Evolutionary conservation across 1,140 invertebrate genomes (phyloP).

Genomic region (Teleopsis dalmanni): DNA sequence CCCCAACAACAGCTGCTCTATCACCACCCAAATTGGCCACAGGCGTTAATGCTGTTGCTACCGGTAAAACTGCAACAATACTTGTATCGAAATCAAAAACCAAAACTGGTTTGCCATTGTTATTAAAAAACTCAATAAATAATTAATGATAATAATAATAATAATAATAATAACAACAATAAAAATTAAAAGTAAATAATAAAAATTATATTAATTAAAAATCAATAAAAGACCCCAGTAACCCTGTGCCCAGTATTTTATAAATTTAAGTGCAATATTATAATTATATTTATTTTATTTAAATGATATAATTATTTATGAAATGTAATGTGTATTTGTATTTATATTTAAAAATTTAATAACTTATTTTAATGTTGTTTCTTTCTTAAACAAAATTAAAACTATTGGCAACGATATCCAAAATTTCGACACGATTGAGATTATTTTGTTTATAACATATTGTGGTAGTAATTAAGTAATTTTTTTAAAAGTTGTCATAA

Average conservation of each 20-base stretch:
- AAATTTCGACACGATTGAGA: no score
- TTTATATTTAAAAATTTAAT: no score
- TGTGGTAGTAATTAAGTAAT: no score
- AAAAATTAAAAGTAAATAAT: neutral
- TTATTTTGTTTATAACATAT: no score
- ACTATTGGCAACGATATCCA: no score
- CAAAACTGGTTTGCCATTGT: constrained; percentile 43
- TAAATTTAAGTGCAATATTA: no score
- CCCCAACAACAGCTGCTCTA: constrained; percentile 12
- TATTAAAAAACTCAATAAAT: constrained; percentile 44
- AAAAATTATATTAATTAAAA: neutral
- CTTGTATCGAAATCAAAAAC: constrained; percentile 46
- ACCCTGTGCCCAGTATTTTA: constrained; percentile 10
- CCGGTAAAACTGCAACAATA: constrained; percentile 42
- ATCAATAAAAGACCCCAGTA: constrained; percentile 4
- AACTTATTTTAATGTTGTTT: no score
- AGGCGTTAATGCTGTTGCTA: neutral
- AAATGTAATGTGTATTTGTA: no score
- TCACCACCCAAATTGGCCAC: constrained; percentile 5
- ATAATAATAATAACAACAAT: neutral
- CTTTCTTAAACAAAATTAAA: no score
- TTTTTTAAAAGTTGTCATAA: no score
- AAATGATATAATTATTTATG: no score
- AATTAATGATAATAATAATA: constrained; percentile 21
- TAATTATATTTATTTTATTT: no score